phyloP scores from a whole-genome alignment of 2,113 vertebrate species.

The Apus apus region DNA sequence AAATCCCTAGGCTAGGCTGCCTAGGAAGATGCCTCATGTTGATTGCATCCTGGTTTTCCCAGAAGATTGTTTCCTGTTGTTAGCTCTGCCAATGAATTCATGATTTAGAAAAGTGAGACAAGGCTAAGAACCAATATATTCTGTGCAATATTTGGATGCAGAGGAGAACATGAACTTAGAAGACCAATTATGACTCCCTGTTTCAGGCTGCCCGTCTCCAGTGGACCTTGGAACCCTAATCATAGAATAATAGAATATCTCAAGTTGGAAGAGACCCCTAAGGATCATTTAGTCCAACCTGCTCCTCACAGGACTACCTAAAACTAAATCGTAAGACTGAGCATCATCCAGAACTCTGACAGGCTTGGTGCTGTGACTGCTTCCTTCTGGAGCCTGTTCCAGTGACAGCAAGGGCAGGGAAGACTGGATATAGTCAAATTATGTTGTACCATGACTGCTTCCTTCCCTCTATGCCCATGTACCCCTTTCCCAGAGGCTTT shows the following conservation, averaged over 20 bases:
- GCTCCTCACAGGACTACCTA: neutral
- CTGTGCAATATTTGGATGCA: neutral
- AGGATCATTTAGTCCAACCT: neutral
- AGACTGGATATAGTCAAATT: neutral
- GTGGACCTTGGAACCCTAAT: neutral
- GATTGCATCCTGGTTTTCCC: neutral
- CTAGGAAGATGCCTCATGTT: neutral
- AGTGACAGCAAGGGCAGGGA: neutral
- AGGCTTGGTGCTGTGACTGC: neutral
- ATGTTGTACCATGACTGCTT: neutral
- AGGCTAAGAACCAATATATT: neutral
- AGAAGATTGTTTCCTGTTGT: neutral
- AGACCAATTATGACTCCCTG: neutral
- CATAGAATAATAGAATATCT: neutral
- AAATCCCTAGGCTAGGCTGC: neutral
- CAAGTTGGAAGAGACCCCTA: neutral
- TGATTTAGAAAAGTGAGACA: neutral
- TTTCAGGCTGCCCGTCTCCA: neutral
- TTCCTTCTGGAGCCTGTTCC: neutral
- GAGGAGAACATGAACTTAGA: neutral
- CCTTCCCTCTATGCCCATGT: neutral
- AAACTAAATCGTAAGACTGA: neutral
- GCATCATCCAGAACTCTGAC: neutral
- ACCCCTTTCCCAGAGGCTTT: neutral
- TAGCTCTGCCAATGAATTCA: neutral